These are phyloP conservation scores for Caenorhabditis sp. DNA, from an alignment of 2,888 invertebrate genomes.

Conservation along the genomic window DNA sequence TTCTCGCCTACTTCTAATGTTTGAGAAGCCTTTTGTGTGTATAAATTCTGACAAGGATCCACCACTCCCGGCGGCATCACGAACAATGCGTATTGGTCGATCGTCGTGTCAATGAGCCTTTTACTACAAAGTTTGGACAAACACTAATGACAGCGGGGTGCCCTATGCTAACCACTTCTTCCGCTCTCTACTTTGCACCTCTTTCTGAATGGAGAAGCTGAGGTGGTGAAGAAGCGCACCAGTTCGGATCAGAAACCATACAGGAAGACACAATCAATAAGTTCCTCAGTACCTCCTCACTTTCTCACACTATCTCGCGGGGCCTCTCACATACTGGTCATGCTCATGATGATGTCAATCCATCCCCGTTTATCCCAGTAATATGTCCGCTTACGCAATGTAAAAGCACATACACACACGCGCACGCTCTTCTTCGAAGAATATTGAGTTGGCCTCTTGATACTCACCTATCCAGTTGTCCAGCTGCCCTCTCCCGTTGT, in stretches of 20 bases:
- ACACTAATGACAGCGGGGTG: slow-evolving; percentile 57
- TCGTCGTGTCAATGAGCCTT: slow-evolving; percentile 47
- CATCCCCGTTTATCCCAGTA: slow-evolving; percentile 54
- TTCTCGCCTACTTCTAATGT: slow-evolving; percentile 27
- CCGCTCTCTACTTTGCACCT: slow-evolving; percentile 40
- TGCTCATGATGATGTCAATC: too few relatives aligned
- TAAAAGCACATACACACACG: slow-evolving; percentile 35
- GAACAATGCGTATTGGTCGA: slow-evolving; percentile 62
- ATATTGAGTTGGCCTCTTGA: slow-evolving; percentile 1
- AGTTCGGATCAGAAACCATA: not conserved
- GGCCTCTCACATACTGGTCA: not conserved
- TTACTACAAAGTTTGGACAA: slow-evolving; percentile 60
- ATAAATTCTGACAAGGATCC: slow-evolving; percentile 21
- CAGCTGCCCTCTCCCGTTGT: slow-evolving; percentile 95
- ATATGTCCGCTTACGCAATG: slow-evolving; percentile 65
- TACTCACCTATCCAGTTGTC: slow-evolving; percentile 87
- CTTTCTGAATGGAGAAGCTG: slow-evolving; percentile 38
- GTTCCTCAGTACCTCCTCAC: not conserved
- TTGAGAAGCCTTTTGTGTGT: slow-evolving; percentile 52
- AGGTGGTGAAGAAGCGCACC: not conserved
- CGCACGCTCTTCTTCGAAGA: not conserved
- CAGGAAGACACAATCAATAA: not conserved
- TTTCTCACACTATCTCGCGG: not conserved
- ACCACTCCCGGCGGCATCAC: slow-evolving; percentile 29
- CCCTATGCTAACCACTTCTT: slow-evolving; percentile 10